Base-by-base conservation (phyloP, 2,888 invertebrate genomes). In the Dynastes tityus region DNA sequence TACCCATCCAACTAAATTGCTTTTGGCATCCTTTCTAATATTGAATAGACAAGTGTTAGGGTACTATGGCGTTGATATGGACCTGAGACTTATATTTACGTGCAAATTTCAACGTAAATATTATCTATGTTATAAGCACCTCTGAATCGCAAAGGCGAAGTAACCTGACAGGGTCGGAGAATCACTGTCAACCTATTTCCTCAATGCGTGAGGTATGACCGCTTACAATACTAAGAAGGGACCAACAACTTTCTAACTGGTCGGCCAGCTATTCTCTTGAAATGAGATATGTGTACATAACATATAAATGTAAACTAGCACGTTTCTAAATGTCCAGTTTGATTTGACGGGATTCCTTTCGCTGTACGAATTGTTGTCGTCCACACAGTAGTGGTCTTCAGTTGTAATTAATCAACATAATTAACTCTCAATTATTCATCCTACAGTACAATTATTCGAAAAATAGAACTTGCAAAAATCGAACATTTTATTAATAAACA, bases 191-290 rank as follows among this genome's bases (percentile, higher is more conserved):
- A 80, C 79, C 82, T 79, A 82, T 71, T 82, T 82, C 37, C 55
- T n/a, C 55, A 80, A 55, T n/a, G 53, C 53, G 85, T 84, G 84
- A 84, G 84, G 82, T 84, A 83, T 84, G 81, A 80, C 81, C 81
- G 82, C n/a, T 83, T 81, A 79, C 81, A 82, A 81, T 80, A 78
- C 81, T 80, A 80, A 80, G 77, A 71, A 78, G 81, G 79, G 82
- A 79, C 83, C 83, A 85, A 84, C 85, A 85, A 85, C 84, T 84
- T 84, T 85, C 83, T 83, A 85, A 86, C 86, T 83, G 85, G 85
- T 85, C 86, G 86, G 85, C 85, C 85, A 84, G 83, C 86, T 84
- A 85, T 87, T 87, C 86, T 82, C 82, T 81, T 83, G 84, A 85
- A 87, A 87, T 86, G 86, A 86, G 86, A 86, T 32, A 32, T 32